Evolutionary conservation across 2,797 vertebrate genomes (phyloP), one percentile per base, ranked within the genome.

Genomic region (Gymnocypris eckloni): DNA sequence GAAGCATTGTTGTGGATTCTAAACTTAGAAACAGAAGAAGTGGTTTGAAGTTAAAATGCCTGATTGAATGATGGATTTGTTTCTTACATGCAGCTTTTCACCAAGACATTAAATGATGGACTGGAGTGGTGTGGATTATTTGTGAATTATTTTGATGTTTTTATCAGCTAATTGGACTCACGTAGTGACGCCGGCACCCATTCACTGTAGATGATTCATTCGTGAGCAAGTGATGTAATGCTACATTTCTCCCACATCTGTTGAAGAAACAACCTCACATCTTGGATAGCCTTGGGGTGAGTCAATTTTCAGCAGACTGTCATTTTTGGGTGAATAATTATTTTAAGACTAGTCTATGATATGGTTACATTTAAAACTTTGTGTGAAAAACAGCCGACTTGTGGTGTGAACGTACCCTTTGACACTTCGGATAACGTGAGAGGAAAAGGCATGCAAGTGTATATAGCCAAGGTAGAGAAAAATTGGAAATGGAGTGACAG

Each of bases 381-480:
- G 10, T 50, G 20, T 39, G 37, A 76, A 41, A 20, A 56, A 56
- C 6, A 15, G 20, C 20, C 12, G 7, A 37, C 64, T 66, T 66
- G 64, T 2, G 6, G 28, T 18, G 33, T 67, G 33, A 67, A 20
- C 16, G 0, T 77, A 39, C 20, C 33, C 7, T 77, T 77, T 77
- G 16, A 79, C 39, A 33, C 25, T 54, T 70, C 15, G 11, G 13
- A 48, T 50, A 45, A 41, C 18, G 5, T 39, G 48, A 67, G 52
- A 75, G 73, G 71, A 45, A 79, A 39, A 28, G 43, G 33, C 25
- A 33, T 41, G 59, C 2, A 10, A 56, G 79, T 77, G 48, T 69
- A 75, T 66, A 78, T 79, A 85, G 67, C 79, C 82, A 82, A 82
- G 71, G 78, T 85, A 78, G 81, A 66, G 61, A 69, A 48, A 41